Evolutionary conservation across 2,113 vertebrate species (phyloP).

Genomic region (Mastomys coucha): DNA sequence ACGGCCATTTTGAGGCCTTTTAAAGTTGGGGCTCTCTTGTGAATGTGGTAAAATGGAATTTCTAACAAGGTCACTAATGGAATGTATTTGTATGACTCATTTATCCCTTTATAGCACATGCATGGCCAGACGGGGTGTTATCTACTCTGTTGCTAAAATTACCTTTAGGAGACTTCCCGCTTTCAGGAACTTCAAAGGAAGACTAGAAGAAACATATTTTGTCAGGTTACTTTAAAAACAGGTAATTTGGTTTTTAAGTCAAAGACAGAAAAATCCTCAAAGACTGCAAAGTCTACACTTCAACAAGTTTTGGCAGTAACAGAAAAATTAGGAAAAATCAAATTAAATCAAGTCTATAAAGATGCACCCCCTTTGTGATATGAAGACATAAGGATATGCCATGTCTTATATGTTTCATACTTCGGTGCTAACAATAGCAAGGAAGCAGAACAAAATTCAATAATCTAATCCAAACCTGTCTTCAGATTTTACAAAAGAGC

Average conservation of each 20-base stretch:
- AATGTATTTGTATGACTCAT: slow-evolving; percentile 69
- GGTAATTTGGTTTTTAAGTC: slow-evolving; percentile 58
- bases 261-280: slow-evolving; percentile 17
- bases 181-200: slow-evolving; percentile 65
- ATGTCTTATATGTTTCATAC: not conserved
- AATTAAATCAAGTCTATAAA: slow-evolving; percentile 16
- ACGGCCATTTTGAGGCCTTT: slow-evolving; percentile 60
- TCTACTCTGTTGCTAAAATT: slow-evolving; percentile 70
- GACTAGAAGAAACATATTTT: slow-evolving; percentile 51
- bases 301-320: slow-evolving; percentile 16
- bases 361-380: not conserved
- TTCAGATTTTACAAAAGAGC: slow-evolving; percentile 38
- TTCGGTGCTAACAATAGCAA: not conserved
- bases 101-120: slow-evolving; percentile 64
- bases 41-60: slow-evolving; percentile 72
- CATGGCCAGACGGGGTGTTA: slow-evolving; percentile 63
- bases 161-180: slow-evolving; percentile 15
- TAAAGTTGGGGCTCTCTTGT: slow-evolving; percentile 54
- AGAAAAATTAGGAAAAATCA: slow-evolving; percentile 14
- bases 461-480: not conserved
- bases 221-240: slow-evolving; percentile 53
- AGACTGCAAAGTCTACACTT: not conserved
- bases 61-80: slow-evolving; percentile 69
- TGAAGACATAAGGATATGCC: not conserved
- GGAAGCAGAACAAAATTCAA: slow-evolving; percentile 23